Base-by-base conservation (phyloP, 2,113 vertebrate species). In the Dryoscopus gambensis region DNA sequence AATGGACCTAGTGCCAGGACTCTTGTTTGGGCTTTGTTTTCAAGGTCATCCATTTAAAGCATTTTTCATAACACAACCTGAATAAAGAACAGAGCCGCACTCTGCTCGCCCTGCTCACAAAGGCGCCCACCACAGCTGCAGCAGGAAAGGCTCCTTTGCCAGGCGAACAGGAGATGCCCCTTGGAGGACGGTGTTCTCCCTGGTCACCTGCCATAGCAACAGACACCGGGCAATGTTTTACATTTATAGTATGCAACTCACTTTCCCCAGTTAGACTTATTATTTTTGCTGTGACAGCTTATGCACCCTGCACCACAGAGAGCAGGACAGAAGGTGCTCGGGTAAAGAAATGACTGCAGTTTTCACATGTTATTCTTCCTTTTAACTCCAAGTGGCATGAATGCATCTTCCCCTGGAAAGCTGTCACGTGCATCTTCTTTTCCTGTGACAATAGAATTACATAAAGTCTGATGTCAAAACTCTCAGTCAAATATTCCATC, bases 81-180 rank as follows among this genome's bases (percentile, higher is more conserved):
- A 49, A 55, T 23, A 56, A 69, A 52, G 78, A 47, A 46, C 1
- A 56, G 40, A 53, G 78, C 6, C 70, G 17, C 31, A 2, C 39
- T 37, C 78, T 57, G 60, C 88, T 86, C 28, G 4, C 59, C 39
- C 73, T 39, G 33, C 56, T 71, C 16, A 2, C 59, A 12, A 10
- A 56, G 49, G 59, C 2, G 0, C 44, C 55, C 59, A 25, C 23
- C 73, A 11, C 2, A 1, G 44, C 5, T 5, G 57, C 0, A 15
- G 53, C 73, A 63, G 91, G 64, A 11, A 47, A 79, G 67, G 52
- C 19, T 70, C 74, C 67, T 35, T 4, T 3, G 7, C 57, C 52
- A 27, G 10, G 1, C 1, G 2, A 59, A 14, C 31, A 31, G 40
- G 87, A 65, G 67, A 10, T 53, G 82, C 50, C 75, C 84, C 59